Base-by-base conservation (phyloP, 2,797 vertebrate genomes). In the Rhynchotus rufescens region DNA sequence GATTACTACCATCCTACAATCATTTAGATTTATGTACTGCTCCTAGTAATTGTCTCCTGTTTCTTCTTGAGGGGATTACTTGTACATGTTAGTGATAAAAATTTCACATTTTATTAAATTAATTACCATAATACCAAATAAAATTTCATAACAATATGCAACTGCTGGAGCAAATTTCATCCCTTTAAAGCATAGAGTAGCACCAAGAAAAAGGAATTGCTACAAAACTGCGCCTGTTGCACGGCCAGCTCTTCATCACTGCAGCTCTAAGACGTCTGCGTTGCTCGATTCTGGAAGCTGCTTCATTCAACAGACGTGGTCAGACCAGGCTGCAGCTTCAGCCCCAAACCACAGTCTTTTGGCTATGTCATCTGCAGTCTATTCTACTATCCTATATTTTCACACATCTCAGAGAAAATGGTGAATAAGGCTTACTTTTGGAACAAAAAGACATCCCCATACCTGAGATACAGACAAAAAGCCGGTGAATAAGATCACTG, bases 381-480 rank as follows among this genome's bases (percentile, higher is more conserved):
- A 7, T 51, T 71, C n/a, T 81, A 66, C 20, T 25, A 28, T 20
- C 64, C 44, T 59, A 20, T 7, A 78, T 61, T 8, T 38, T 71
- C 10, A 67, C 13, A 6, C 13, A 34, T 4, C 45, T 20, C 12
- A 59, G 20, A 1, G 40, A 32, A 34, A 20, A 42, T 17, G 17
- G 51, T 8, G 5, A 69, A 6, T 0, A 49, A 12, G 34, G 69
- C 25, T 25, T 11, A 54, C 12, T 62, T 40, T 67, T 30, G 47
- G 60, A 67, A 71, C 26, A 42, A 59, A 72, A 67, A 17, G 38
- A 12, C 42, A 30, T 28, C 19, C 2, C 17, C 92, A 26, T 97
- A 99, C 99, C 99, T 98, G 99, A 99, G 98, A 99, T 99, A 96
- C 99, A 99, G 97, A 99, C 99, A 95, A 99, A 99, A 72, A 99